Base-by-base conservation (phyloP, 2,888 invertebrate genomes). In the Campoletis raptor region DNA sequence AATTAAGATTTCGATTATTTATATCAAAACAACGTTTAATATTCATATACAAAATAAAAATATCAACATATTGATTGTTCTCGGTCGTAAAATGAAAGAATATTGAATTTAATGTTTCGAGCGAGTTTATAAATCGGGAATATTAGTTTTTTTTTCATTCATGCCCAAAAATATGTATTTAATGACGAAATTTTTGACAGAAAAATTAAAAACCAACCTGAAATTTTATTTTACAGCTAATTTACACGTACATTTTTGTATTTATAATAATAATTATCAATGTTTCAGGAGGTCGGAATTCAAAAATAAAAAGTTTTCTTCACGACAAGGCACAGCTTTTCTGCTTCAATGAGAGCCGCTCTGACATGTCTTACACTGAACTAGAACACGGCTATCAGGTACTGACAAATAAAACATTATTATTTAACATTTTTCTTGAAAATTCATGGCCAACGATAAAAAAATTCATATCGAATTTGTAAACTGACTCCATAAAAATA, bases 361-460 rank as follows among this genome's bases (percentile, higher is more conserved):
- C 88, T 92, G 93, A 90, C 89, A 98, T 98, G 98, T 98, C 98
- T 94, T 98, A 98, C 95, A 98, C 98, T 94, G 98, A 98, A 95
- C 95, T 98, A 93, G 98, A 98, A 95, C 97, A 97, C 95, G 98
- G 98, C 91, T 98, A 98, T 95, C 98, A 98, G 96, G 98, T 97
- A 97, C 95, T 90, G 94, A 90, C 95, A 95, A 89, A 81, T 73
- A 2, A 1, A 24, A 21, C 42, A 36, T 10, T 10, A 9, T 52
- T 18, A 10, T 15, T 12, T 10, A 10, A 2, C 70, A 45, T 40
- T 42, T 37, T 21, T 40, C 5, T 48, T 37, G 24, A 15, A 45
- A 45, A 45, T 70, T 45, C 2, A 24, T 45, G 15, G 12, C 30
- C 15, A 15, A 30, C 6, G 12, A 12, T 61, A 4, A 0, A 30